Evolutionary conservation across 2,797 vertebrate species (phyloP), one percentile per base, ranked within the genome.

Genomic region (Syndactyla subalaris): DNA sequence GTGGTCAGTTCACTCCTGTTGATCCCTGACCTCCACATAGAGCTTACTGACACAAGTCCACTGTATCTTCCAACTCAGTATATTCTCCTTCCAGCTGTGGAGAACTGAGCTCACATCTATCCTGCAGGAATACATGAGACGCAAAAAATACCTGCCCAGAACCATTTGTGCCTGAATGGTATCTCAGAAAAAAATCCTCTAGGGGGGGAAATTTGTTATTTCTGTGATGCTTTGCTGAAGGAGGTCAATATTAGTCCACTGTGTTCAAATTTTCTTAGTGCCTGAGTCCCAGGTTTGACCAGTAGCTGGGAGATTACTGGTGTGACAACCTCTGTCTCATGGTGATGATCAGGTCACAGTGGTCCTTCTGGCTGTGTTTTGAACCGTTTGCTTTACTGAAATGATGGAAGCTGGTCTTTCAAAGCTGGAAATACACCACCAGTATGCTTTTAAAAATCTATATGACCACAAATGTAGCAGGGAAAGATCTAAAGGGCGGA

Each of bases 401-500:
- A 90, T n/a, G 38, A 12, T 21, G 18, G 34, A 46, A 49, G 15
- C 14, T 61, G 62, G 32, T 57, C 34, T 82, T 95, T 89, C 75
- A 89, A 74, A 79, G 22, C 23, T 30, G 58, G 36, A 18, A 66
- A 49, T 66, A 4, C 26, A 49, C 39, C 54, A 72, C 6, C 10
- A 51, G 16, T 24, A 29, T 14, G 21, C 32, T 81, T 32, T 81
- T 73, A 84, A 94, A 90, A 58, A 34, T 24, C 29, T 59, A 6
- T 10, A 24, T 70, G 55, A 52, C 79, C 39, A 76, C 66, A 71
- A 61, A 12, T 7, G 30, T 30, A 80, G 71, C 30, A 66, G 74
- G 84, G 66, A 91, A 84, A 32, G 54, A 63, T 84, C 70, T 68
- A 43, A 90, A 71, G 36, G 52, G 61, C 68, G 77, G 76, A 75